Conservation (phyloP, 2,113 vertebrate species). For the Struthidea cinerea region DNA sequence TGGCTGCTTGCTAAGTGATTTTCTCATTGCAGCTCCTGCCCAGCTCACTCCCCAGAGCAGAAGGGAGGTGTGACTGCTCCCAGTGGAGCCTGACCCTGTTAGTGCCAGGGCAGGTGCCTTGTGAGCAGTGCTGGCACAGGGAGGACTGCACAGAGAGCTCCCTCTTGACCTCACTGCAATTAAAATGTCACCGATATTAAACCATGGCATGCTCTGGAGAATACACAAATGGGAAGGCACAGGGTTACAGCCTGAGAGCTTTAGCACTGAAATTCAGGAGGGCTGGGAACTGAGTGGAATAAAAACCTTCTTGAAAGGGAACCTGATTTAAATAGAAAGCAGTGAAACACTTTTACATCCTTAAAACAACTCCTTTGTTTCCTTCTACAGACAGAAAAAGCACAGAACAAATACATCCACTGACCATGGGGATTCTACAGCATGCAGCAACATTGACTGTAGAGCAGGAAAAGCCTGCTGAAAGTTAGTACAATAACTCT, state of each 20-base stretch:
- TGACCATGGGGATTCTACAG: not conserved
- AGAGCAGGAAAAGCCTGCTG: not conserved
- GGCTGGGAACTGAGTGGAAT: not conserved
- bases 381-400: not conserved
- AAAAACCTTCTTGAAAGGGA: not conserved
- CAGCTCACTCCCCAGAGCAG: not conserved
- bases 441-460: not conserved
- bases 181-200: not conserved
- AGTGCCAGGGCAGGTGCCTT: not conserved
- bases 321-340: not conserved
- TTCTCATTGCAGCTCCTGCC: not conserved
- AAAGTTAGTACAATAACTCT: not conserved
- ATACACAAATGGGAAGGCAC: not conserved
- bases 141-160: not conserved
- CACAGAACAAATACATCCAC: not conserved
- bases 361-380: not conserved
- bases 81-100: slow-evolving; percentile 8
- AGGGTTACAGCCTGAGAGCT: not conserved
- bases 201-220: not conserved
- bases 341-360: not conserved
- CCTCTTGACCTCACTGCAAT: not conserved
- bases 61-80: not conserved
- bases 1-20: not conserved
- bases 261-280: not conserved
- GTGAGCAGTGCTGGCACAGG: not conserved